phyloP scores from a whole-genome alignment of 35 echinoderm and acorn worm genomes.

The Apostichopus californicus region DNA sequence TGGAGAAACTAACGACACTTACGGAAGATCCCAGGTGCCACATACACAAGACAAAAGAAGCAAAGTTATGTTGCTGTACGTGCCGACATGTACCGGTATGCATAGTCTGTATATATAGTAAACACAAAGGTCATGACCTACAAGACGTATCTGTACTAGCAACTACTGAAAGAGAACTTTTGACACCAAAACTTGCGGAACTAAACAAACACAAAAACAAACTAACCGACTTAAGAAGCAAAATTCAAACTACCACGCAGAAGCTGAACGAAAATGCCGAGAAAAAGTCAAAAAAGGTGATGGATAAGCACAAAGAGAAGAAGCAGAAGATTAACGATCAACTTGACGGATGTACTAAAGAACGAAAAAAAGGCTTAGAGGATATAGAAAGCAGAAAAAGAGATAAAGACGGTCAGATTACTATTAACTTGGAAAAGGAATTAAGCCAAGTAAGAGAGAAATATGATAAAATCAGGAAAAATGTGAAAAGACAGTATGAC shows the following conservation, averaged over 20 bases:
- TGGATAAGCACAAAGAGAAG: background rate
- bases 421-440: background rate
- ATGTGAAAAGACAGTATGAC: background rate
- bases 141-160: conserved; percentile 31
- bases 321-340: background rate
- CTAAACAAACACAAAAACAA: background rate
- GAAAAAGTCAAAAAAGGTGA: background rate
- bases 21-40: background rate
- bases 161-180: background rate
- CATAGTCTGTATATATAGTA: background rate
- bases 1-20: background rate
- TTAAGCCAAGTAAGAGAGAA: background rate
- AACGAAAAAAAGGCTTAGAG: background rate
- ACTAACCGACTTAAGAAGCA: background rate
- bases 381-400: background rate
- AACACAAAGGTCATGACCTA: conserved; percentile 37
- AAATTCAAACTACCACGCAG: no score
- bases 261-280: background rate
- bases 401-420: background rate
- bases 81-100: conserved; percentile 31
- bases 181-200: background rate
- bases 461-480: background rate
- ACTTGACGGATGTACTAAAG: background rate
- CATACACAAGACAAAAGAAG: background rate
- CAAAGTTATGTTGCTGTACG: conserved; percentile 11